phyloP scores from a whole-genome alignment of 1,140 invertebrate species.

The Lordiphosa mommai region DNA sequence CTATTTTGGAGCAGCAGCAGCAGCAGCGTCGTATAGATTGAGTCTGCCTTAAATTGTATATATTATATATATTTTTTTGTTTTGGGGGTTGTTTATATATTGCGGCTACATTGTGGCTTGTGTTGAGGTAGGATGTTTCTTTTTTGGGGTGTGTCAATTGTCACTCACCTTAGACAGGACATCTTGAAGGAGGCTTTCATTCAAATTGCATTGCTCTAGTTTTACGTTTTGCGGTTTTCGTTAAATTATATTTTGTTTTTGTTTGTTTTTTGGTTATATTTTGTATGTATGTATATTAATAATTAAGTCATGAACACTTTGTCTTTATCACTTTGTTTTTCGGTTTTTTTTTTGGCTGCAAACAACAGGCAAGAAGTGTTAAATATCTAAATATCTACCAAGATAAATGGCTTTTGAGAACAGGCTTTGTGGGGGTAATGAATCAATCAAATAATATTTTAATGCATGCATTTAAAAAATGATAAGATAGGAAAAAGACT shows the following conservation, averaged over 20 bases:
- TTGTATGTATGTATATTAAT: conserved; percentile 48
- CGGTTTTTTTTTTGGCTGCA: conserved; percentile 47
- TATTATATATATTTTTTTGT: conserved; percentile 33
- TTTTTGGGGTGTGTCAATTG: neutral
- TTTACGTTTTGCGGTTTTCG: conserved; percentile 14
- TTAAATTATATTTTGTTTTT: conserved; percentile 13
- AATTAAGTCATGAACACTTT: conserved; percentile 73
- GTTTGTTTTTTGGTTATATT: conserved; percentile 27
- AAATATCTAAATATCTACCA: conserved; percentile 35
- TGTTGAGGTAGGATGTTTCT: conserved; percentile 65
- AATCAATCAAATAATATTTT: conserved; percentile 65
- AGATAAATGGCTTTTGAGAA: conserved; percentile 25
- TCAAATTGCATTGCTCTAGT: conserved; percentile 27
- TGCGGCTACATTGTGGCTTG: conserved; percentile 23
- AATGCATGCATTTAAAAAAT: conserved; percentile 46
- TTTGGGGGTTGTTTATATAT: conserved; percentile 70
- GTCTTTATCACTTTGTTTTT: conserved; percentile 67
- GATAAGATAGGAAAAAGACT: conserved; percentile 26
- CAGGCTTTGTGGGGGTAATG: conserved; percentile 17
- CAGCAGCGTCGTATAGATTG: conserved; percentile 6
- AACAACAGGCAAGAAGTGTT: conserved; percentile 42
- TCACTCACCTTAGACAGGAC: conserved; percentile 61
- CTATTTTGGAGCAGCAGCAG: conserved; percentile 41
- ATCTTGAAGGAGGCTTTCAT: conserved; percentile 17
- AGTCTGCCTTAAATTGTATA: conserved; percentile 7